Evolutionary conservation across 2,888 invertebrate species (phyloP), one percentile per base, ranked within the genome.

Genomic region (Polylopha cassiicola): DNA sequence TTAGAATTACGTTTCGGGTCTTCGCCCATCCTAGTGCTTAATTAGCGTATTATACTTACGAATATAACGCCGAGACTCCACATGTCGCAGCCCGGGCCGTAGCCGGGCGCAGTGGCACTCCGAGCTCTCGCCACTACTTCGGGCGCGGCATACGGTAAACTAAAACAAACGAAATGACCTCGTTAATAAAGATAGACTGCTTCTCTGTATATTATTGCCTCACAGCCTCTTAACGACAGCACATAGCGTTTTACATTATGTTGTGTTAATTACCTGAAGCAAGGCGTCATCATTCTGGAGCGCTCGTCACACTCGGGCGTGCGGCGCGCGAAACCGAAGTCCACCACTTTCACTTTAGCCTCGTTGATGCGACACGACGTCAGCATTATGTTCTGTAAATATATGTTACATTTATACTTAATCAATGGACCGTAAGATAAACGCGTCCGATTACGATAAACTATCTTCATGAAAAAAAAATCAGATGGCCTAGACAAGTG

Each of bases 21-120:
- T n/a, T n/a, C n/a, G n/a, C n/a, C n/a, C n/a, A n/a, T n/a, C n/a
- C n/a, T n/a, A n/a, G n/a, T n/a, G n/a, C n/a, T n/a, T n/a, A n/a
- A n/a, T n/a, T n/a, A n/a, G n/a, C n/a, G 17, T 8, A 4, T 0
- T 15, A 20, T 48, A 73, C 88, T 84, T 54, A 92, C 92, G 70
- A 97, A 82, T 50, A 98, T 95, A 1, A 97, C 97, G 0, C 99
- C 99, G 0, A 99, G 86, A 53, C 97, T 95, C 97, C 98, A 99
- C 43, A 98, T 84, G 82, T 99, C 99, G 84, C 97, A 97, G 61
- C 94, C 92, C 68, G 96, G 93, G 49, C 95, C 95, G 80, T 98
- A 98, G 16, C 93, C 92, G 3, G 80, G 75, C 21, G 72, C 69
- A 10, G 64, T 52, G 11, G 79, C 56, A 46, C 61, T 49, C 13